Base-by-base conservation (phyloP, 2,888 invertebrate genomes). In the Tanytarsus gracilentus region DNA sequence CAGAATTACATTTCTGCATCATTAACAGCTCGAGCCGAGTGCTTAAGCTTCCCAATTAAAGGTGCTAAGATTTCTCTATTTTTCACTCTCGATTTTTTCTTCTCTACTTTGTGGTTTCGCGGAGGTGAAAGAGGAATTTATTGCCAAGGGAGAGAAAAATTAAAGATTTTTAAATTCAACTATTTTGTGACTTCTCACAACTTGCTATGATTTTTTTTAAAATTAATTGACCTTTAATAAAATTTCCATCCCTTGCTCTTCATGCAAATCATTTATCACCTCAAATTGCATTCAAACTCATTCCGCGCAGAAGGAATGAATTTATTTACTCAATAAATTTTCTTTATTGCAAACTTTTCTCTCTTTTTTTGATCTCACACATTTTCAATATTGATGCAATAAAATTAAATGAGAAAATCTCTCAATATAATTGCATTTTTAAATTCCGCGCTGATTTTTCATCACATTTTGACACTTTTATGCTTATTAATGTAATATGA, bases 21-120 rank as follows among this genome's bases (percentile, higher is more conserved):
- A 58, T 58, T 58, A 58, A 58, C 16, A 25, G 58, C 40, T 58
- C 48, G 21, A n/a, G 9, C 27, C 48, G 26, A 58, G n/a, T n/a
- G 48, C 58, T 29, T 51, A 51, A 30, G 25, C 9, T 23, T 58
- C 58, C 49, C 29, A 40, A 56, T 39, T 40, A 39, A 40, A 58
- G 58, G 58, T 58, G 58, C 48, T 48, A 58, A 58, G 44, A 55
- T 58, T 27, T 29, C 25, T 51, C 25, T 14, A 58, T 39, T 56
- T 48, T 58, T 58, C 53, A 53, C 36, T 36, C 36, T 36, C 16
- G 36, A 36, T 36, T 6, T 36, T 36, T 16, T 36, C 9, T 14
- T 14, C n/a, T 36, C 14, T 16, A n/a, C n/a, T 36, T 36, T 36
- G 36, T n/a, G n/a, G 14, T 33, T 11, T 33, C 4, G 33, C 7